These are phyloP conservation scores for Xenops minutus DNA, from an alignment of 2,797 vertebrate species.

Conservation along the genomic window DNA sequence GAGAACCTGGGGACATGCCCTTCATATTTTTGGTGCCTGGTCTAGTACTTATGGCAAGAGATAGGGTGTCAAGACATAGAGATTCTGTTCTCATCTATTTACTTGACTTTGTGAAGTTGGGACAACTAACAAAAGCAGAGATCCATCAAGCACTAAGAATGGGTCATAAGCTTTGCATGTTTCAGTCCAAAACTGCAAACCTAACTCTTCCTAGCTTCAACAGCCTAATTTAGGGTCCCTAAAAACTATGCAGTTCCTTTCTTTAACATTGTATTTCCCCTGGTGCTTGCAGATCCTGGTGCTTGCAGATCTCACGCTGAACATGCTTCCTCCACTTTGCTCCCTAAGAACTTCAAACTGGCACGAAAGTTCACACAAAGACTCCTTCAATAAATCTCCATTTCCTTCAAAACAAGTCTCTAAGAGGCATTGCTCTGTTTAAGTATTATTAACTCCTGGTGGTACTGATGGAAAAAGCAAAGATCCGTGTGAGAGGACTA, in stretches of 20 bases:
- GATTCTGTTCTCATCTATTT: not conserved
- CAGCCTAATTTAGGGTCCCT: not conserved
- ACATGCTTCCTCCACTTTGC: not conserved
- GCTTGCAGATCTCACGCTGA: not conserved
- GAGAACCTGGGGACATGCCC: not conserved
- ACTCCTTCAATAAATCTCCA: not conserved
- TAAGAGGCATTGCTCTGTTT: not conserved
- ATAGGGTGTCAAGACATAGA: not conserved
- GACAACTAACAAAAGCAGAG: not conserved
- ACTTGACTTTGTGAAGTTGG: not conserved
- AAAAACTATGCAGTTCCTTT: not conserved
- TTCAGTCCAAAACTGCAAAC: not conserved
- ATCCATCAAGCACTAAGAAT: not conserved
- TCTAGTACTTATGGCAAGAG: not conserved
- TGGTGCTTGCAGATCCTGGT: not conserved
- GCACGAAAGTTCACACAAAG: not conserved
- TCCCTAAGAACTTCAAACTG: not conserved
- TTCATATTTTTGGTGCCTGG: not conserved
- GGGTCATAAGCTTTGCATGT: not conserved
- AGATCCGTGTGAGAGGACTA: not conserved
- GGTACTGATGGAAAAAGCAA: not conserved
- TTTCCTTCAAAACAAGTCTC: constrained; percentile 38
- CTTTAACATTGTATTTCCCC: not conserved
- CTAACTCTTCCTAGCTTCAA: not conserved
- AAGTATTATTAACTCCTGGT: constrained; percentile 33